Base-by-base conservation (phyloP, 2,113 vertebrate species). In the Pagrus major region DNA sequence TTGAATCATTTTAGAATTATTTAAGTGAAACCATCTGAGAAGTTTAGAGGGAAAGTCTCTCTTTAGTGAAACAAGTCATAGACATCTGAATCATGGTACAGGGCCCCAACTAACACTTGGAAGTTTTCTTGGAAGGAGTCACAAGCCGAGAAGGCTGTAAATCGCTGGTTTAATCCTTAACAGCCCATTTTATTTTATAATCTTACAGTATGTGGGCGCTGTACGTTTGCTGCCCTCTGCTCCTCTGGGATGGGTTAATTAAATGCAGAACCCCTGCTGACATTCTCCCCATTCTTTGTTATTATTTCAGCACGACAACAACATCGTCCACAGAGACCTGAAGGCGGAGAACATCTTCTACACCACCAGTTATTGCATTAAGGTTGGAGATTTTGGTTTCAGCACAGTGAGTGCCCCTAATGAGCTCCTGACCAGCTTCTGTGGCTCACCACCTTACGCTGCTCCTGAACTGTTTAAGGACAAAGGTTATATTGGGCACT, bases 311-410 rank as follows among this genome's bases (percentile, higher is more conserved):
- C 95, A 96, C 20, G 93, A 95, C 56, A 89, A 71, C 77, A 94
- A 95, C 84, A 93, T 96, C 18, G 55, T 96, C 75, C 95, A 96
- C 92, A 84, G 95, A 67, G 95, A 96, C 86, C 83, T 96, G 1
- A 96, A 96, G 65, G 91, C 95, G 0, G 95, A 96, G 70, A 96
- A 96, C 35, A 78, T 96, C 25, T 95, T 95, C 81, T 95, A 94
- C 86, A 95, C 94, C 74, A 94, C 93, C 66, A 92, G 79, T 79
- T 90, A 92, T 87, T 93, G 93, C 83, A 92, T 95, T 83, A 96
- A 95, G 79, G 92, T 96, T 0, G 95, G 94, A 1, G 95, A 96
- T 78, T 94, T 96, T 11, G 95, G 95, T 49, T 96, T 96, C 92
- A 94, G 95, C 83, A 89, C 82, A 0, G 75, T 92, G 47, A 90